Base-by-base conservation (phyloP, 2,888 invertebrate species). In the Drosophila heteroneura region DNA sequence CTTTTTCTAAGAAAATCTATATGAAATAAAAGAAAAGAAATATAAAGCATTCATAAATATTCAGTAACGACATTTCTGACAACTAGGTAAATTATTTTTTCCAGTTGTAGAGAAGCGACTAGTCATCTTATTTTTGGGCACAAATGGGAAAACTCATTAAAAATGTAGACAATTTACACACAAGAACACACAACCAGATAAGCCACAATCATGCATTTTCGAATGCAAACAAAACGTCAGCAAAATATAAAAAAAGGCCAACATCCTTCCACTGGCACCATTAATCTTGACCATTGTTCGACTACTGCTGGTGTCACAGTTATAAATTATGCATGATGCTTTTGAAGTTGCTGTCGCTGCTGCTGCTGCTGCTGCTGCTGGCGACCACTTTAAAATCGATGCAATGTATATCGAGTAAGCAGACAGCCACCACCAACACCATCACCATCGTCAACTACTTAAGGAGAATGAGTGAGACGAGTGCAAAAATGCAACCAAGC, bases 221-320 rank as follows among this genome's bases (percentile, higher is more conserved):
- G 68, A 73, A 74, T 53, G 44, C 26, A 79, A 72, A 76, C 65
- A 62, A 74, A 77, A 71, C 56, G 62, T 44, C 56, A 56, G 52
- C 63, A 52, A 56, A 59, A 44, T 32, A 30, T 19, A n/a, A 33
- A 53, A 51, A 16, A 53, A 1, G 10, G 37, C 49, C 57, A 65
- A 63, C 76, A 84, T 76, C 81, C 75, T 81, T 44, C 37, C 54
- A 49, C 30, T 37, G 56, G 47, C 65, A 82, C 73, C 85, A 85
- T 85, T 85, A 88, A 85, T 85, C 89, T 82, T 86, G 69, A 66
- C 58, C 85, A 85, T 80, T 88, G 83, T 87, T 89, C 78, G 74
- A 73, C 69, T 74, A 63, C 52, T 57, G 66, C 47, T 73, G 70
- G 85, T 85, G 89, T 89, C 88, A 80, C 71, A 75, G 81, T 81